A percentile compares a stretch with the other conserved stretches of the same genome.
phyloP scores from a whole-genome alignment of 1,140 invertebrate species.

The Anoplolepis gracilipes region DNA sequence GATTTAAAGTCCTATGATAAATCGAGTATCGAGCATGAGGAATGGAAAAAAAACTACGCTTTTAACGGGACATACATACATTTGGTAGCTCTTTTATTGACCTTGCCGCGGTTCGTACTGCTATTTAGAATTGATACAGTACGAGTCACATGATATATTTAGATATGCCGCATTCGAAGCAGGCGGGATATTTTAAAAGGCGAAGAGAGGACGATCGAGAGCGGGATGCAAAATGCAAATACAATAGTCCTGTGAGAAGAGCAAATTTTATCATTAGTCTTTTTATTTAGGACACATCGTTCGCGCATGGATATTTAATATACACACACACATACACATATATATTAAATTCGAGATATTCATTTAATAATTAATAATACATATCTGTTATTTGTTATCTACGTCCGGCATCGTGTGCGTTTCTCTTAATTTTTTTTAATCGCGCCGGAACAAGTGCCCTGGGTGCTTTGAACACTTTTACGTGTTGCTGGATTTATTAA shows the following conservation, averaged over 20 bases:
- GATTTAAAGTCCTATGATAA: slow-evolving; percentile 15
- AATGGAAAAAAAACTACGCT: neutral
- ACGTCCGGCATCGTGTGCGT: neutral
- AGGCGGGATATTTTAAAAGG: slow-evolving; percentile 71
- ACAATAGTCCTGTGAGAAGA: neutral
- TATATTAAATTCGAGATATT: slow-evolving; percentile 11
- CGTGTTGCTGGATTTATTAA: neutral
- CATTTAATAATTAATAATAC: slow-evolving; percentile 53
- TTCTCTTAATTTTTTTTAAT: neutral
- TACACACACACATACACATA: no score
- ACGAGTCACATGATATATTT: slow-evolving; percentile 69
- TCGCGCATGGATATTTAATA: neutral
- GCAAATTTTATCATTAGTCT: slow-evolving; percentile 30
- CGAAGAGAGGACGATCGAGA: slow-evolving; percentile 1
- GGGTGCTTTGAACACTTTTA: neutral
- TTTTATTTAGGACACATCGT: slow-evolving; percentile 7
- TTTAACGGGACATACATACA: neutral
- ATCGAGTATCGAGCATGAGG: neutral
- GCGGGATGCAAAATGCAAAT: slow-evolving; percentile 62
- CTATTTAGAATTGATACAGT: slow-evolving; percentile 69
- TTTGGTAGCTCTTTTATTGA: slow-evolving; percentile 34
- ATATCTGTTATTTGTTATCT: slow-evolving; percentile 10
- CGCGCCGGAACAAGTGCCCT: neutral
- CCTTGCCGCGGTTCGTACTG: slow-evolving; percentile 8
- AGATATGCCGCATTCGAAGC: slow-evolving; percentile 54